Evolutionary conservation across 2,113 vertebrate species (phyloP), one percentile per base, ranked within the genome.

Genomic region (Otolemur garnettii): DNA sequence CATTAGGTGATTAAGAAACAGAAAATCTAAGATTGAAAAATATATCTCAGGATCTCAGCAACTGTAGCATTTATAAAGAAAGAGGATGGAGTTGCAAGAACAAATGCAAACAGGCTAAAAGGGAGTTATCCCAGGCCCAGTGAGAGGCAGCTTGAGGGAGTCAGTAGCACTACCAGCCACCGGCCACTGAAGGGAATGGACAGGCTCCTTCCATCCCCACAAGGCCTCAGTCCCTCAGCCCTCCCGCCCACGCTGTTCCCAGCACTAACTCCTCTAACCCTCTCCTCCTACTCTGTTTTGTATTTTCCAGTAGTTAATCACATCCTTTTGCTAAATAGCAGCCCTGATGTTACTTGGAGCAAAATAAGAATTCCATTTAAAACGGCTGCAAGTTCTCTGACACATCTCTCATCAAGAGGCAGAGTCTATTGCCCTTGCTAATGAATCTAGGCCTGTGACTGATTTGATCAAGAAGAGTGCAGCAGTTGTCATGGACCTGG

Each of bases 1-100:
- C 17, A 64, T 78, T 77, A 78, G 10, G 14, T 77, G 38, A 77
- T 64, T 85, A 90, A 64, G 57, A 93, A 93, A 55, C 38, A 93
- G 26, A n/a, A 79, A 28, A 80, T 50, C 22, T 45, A 80, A 90
- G 22, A 74, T 55, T 50, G 7, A 74, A 62, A 24, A 18, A 26
- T 57, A 26, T 35, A 33, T 19, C 81, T 24, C 62, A 93, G 53
- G 57, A 90, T 42, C 19, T 79, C 57, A 50, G 80, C 33, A 90
- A 74, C 2, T 57, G 18, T 4, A 66, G 30, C 80, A 80, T 24
- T 64, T 72, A 17, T 24, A 30, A 64, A 69, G 38, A 83, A 24
- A 50, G 77, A 33, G n/a, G 21, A 28, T 60, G 71, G 83, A 57
- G 30, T 38, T 69, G 24, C 33, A 62, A 88, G 19, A 9, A 13